Evolutionary conservation across 1,140 invertebrate genomes (phyloP).

Genomic region (Aphaenogaster rudis): DNA sequence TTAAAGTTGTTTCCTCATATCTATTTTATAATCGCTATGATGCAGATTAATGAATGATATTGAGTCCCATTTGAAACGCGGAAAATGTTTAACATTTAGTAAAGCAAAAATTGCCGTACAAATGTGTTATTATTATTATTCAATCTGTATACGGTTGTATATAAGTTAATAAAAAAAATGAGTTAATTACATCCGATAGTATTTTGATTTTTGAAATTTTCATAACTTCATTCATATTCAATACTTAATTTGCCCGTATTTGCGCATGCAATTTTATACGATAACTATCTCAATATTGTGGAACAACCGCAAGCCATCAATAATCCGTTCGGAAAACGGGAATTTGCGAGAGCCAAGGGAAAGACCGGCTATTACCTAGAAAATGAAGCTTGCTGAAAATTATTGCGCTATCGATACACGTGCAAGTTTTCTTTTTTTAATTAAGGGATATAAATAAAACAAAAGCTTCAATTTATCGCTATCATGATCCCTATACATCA

Average conservation of each 20-base stretch:
- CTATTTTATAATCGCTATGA: not conserved
- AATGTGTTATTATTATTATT: slow-evolving; percentile 10
- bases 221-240: not conserved
- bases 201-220: not conserved
- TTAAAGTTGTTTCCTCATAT: not conserved
- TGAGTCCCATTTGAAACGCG: not conserved
- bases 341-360: not conserved
- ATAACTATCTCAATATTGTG: slow-evolving; percentile 28
- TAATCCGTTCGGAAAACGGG: slow-evolving; percentile 22
- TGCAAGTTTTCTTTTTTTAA: not conserved
- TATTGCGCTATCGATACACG: slow-evolving; percentile 31
- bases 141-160: not conserved
- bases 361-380: slow-evolving; percentile 32
- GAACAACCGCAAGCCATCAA: not conserved
- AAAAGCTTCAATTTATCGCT: not conserved
- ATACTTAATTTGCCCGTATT: not conserved
- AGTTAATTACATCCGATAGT: not conserved
- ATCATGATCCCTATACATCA: not conserved
- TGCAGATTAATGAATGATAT: not conserved
- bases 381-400: slow-evolving; percentile 39
- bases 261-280: not conserved
- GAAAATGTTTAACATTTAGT: not conserved
- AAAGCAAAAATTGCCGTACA: not conserved
- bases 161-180: not conserved
- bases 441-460: not conserved